Evolutionary conservation across 2,888 invertebrate genomes (phyloP), one percentile per base, ranked within the genome.

Genomic region (Stictocephala bisonia): DNA sequence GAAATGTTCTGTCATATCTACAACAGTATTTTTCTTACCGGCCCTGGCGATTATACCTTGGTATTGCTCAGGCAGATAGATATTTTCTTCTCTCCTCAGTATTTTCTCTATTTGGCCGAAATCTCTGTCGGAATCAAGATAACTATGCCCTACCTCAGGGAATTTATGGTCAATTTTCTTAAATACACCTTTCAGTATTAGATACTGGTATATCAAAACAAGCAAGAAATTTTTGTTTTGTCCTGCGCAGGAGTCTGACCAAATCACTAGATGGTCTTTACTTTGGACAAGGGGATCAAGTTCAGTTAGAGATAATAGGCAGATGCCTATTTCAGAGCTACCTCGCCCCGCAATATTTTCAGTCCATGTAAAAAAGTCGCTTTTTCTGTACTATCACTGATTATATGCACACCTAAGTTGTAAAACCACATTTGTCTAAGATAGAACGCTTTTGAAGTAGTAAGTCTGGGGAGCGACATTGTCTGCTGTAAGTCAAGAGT

Each of bases 81-180:
- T 51, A 72, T 79, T 70, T 60, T 79, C 80, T 77, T 81, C 77
- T 71, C 78, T 80, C 53, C 80, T 74, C 24, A 82, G 66, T 40
- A 78, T 74, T 72, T 81, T 82, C 77, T 82, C 80, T 31, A 81
- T 81, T 26, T 78, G 69, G 40, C 81, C 80, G 78, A 82, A 82
- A 78, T 82, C 81, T 72, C 81, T 31, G 70, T 82, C 81, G 20
- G 80, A 81, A 75, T 82, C 82, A 44, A 82, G 72, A 76, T 79
- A 82, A 7, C 78, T 79, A 77, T 81, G 80, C 13, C 81, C 81
- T 26, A 81, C 81, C 73, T 80, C 81, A 4, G 81, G 81, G 77
- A 81, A 82, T 77, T 82, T 81, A 73, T 82, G 80, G 48, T 81
- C 80, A 24, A 80, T 80, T 11, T 74, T 70, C 73, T 81, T 78